Conservation (phyloP, 2,888 invertebrate species). For the Peribatodes rhomboidaria region DNA sequence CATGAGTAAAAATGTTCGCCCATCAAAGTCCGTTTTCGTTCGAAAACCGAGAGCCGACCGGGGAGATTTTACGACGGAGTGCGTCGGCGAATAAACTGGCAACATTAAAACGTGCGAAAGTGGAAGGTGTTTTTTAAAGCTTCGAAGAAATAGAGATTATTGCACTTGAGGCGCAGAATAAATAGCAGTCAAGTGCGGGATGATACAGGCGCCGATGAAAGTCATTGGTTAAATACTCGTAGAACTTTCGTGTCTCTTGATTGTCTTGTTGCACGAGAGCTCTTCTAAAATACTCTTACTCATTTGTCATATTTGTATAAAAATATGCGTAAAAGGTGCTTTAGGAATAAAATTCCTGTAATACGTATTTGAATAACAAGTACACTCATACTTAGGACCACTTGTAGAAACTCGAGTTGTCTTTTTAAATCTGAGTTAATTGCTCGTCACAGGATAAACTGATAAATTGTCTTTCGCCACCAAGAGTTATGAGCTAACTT, state of each 20-base stretch:
- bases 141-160: slow-evolving; percentile 61
- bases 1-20: background rate
- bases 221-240: background rate
- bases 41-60: slow-evolving; percentile 26
- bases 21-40: slow-evolving; percentile 39
- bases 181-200: background rate
- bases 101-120: slow-evolving; percentile 62
- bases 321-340: too few relatives aligned
- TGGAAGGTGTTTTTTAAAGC: slow-evolving; percentile 65
- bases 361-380: too few relatives aligned
- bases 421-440: too few relatives aligned
- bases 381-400: too few relatives aligned
- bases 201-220: slow-evolving; percentile 16
- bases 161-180: slow-evolving; percentile 23
- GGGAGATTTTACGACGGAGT: slow-evolving; percentile 63
- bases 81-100: slow-evolving; percentile 66
- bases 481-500: too few relatives aligned
- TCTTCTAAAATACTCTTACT: background rate
- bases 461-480: too few relatives aligned
- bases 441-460: too few relatives aligned
- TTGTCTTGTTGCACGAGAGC: background rate
- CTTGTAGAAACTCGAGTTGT: too few relatives aligned
- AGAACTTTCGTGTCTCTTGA: background rate
- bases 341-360: too few relatives aligned
- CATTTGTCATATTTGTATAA: background rate